These are phyloP conservation scores for Drosophila sordidula DNA, from an alignment of 2,888 invertebrate species.

Conservation along the genomic window DNA sequence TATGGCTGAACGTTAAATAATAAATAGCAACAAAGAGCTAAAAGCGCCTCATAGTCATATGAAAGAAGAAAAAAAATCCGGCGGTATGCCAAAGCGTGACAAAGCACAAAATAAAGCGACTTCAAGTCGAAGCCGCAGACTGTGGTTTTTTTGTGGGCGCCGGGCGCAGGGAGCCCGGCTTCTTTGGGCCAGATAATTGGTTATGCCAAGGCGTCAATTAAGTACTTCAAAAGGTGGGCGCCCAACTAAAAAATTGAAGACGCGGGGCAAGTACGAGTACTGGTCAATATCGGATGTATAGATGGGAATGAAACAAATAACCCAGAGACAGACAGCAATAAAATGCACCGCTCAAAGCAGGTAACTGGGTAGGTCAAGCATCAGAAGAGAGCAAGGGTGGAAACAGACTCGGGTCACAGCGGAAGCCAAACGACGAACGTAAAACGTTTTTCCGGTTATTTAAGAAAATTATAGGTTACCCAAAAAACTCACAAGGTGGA, in stretches of 20 bases:
- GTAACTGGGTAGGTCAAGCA: slow-evolving; percentile 37
- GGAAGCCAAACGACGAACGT: slow-evolving; percentile 49
- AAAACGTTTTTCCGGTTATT: slow-evolving; percentile 73
- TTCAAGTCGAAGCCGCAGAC: slow-evolving; percentile 18
- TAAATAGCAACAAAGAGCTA: slow-evolving; percentile 63
- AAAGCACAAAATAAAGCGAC: slow-evolving; percentile 50
- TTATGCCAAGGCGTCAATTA: slow-evolving; percentile 72
- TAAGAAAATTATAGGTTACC: slow-evolving; percentile 70
- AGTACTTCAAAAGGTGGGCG: slow-evolving; percentile 59
- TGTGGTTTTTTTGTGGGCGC: slow-evolving; percentile 10
- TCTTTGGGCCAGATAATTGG: slow-evolving; percentile 62
- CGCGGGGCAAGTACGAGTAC: slow-evolving; percentile 1
- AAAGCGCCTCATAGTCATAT: slow-evolving; percentile 10
- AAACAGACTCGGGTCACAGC: slow-evolving; percentile 8
- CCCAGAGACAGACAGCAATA: slow-evolving; percentile 20
- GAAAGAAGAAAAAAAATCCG: slow-evolving; percentile 37
- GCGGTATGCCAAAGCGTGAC: slow-evolving; percentile 69
- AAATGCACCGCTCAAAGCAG: slow-evolving; percentile 16
- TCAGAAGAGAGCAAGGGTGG: slow-evolving; percentile 24
- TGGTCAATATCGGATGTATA: slow-evolving; percentile 6
- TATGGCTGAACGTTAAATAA: slow-evolving; percentile 62
- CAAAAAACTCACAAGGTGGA: slow-evolving; percentile 35
- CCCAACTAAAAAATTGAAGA: slow-evolving; percentile 20
- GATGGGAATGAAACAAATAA: slow-evolving; percentile 40
- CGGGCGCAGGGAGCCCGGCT: slow-evolving; percentile 1